Conservation (phyloP, 1,140 invertebrate species). For the Reticulitermes speratus region DNA sequence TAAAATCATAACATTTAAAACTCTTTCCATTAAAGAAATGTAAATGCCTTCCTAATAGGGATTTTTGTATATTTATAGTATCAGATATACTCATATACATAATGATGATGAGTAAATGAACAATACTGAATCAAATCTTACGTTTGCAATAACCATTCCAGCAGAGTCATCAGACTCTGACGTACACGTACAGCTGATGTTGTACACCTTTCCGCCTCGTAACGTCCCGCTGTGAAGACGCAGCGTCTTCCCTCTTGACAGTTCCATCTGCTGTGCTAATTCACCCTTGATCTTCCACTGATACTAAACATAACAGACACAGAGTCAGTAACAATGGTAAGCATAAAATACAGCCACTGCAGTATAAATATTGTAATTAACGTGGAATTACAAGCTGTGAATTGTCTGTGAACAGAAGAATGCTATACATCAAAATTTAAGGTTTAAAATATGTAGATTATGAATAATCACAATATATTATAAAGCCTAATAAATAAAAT, state of each 20-base stretch:
- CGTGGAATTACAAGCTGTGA: too few relatives aligned
- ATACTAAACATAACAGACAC: slow-evolving; percentile 22
- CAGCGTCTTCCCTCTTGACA: slow-evolving; percentile 25
- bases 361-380: neutral
- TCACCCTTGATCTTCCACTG: slow-evolving; percentile 17
- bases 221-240: neutral
- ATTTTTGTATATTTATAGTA: too few relatives aligned
- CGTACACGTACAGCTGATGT: slow-evolving; percentile 1
- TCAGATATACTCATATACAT: neutral
- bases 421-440: too few relatives aligned
- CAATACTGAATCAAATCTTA: neutral
- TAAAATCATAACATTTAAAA: too few relatives aligned
- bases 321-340: neutral
- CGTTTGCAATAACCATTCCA: neutral
- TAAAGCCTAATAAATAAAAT: too few relatives aligned
- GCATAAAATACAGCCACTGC: neutral
- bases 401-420: too few relatives aligned
- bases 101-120: neutral
- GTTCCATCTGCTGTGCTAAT: slow-evolving; percentile 20
- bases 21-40: too few relatives aligned
- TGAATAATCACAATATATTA: too few relatives aligned
- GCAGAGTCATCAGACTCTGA: neutral
- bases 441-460: too few relatives aligned
- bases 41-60: too few relatives aligned
- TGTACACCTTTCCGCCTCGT: slow-evolving; percentile 23